These are phyloP conservation scores for Montipora efflorescens DNA, from an alignment of 64 coral and sea anemone genomes.

Conservation along the genomic window DNA sequence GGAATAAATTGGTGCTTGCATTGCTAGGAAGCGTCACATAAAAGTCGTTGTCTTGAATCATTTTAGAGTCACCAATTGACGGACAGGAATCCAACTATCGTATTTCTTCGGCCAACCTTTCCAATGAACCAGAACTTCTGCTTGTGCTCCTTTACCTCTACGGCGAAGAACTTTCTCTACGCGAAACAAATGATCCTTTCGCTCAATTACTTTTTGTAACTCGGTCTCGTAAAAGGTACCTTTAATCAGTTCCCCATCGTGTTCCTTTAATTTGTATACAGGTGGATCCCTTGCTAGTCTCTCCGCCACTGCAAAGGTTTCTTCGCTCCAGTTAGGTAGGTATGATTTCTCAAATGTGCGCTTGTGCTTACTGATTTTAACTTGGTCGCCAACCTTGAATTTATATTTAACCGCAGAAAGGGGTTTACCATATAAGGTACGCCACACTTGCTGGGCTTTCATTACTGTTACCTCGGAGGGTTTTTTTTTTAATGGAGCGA, in stretches of 20 bases:
- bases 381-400: constrained; percentile 48
- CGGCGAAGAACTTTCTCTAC: constrained; percentile 24
- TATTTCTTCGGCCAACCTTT: neutral
- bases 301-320: constrained; percentile 40
- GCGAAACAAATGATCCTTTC: constrained; percentile 9
- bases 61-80: neutral
- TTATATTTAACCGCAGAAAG: neutral
- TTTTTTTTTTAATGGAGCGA: constrained; percentile 45
- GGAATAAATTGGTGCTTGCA: neutral
- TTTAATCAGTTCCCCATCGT: constrained; percentile 6
- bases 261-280: constrained; percentile 19
- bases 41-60: neutral
- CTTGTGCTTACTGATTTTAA: constrained; percentile 55
- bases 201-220: neutral
- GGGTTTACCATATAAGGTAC: constrained; percentile 45
- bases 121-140: constrained; percentile 50
- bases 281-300: neutral
- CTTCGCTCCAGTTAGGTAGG: constrained; percentile 26
- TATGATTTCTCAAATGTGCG: constrained; percentile 25
- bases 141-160: neutral
- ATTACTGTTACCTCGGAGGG: constrained; percentile 16
- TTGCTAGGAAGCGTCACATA: neutral
- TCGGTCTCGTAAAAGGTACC: constrained; percentile 60
- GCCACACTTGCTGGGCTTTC: constrained; percentile 53
- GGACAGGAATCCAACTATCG: constrained; percentile 26